Conservation (phyloP, 2,888 invertebrate species). For the Melieria crassipennis region DNA sequence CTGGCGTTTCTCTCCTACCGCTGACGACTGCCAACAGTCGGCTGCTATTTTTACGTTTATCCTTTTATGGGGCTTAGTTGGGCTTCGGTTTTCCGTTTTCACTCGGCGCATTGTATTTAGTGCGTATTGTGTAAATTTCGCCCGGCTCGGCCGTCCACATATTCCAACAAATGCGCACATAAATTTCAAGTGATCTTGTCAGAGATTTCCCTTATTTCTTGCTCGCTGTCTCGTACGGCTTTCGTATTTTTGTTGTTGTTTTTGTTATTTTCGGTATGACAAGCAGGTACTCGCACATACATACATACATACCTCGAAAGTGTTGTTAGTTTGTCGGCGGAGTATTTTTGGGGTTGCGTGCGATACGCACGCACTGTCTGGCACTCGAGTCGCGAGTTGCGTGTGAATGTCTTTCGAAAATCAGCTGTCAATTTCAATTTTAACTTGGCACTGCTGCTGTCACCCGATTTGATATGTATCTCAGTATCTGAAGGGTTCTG, state of each 20-base stretch:
- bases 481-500: background rate
- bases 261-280: background rate
- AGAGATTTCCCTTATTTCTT: background rate
- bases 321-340: background rate
- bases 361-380: background rate
- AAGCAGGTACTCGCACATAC: background rate
- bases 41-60: background rate
- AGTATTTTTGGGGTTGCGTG: background rate
- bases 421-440: slow-evolving; percentile 51
- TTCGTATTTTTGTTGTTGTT: background rate
- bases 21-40: background rate
- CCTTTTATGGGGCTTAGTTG: background rate
- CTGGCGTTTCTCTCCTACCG: background rate
- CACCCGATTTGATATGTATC: slow-evolving; percentile 47
- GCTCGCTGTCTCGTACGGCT: no score
- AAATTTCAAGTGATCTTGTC: background rate
- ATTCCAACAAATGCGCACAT: background rate
- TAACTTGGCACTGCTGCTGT: slow-evolving; percentile 39
- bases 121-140: no score
- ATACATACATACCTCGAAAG: background rate
- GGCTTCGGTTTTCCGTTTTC: no score
- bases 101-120: no score
- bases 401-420: slow-evolving; percentile 39
- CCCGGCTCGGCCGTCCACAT: no score
- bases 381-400: background rate